Conservation (phyloP, 1,140 invertebrate species). For the Sarcophaga bullata region DNA sequence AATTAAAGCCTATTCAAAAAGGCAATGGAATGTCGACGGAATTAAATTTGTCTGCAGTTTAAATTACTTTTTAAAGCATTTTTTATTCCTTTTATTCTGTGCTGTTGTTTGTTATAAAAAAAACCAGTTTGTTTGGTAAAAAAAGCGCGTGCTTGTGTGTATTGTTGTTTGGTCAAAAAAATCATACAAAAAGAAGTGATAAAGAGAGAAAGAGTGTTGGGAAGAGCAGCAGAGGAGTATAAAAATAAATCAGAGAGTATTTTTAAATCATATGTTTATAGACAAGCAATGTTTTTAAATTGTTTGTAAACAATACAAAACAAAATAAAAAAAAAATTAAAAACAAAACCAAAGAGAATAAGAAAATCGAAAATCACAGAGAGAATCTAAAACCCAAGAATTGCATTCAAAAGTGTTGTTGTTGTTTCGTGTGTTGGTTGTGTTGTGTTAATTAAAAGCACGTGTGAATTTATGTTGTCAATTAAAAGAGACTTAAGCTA, state of each 20-base stretch:
- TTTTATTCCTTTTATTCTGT: background rate
- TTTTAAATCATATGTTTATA: no score
- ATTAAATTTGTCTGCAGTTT: background rate
- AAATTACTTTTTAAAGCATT: background rate
- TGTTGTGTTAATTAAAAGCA: background rate
- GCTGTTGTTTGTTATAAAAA: background rate
- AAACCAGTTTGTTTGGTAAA: constrained; percentile 37
- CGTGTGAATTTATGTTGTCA: background rate
- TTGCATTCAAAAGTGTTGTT: background rate
- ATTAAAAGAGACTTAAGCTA: constrained; percentile 31
- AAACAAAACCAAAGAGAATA: background rate
- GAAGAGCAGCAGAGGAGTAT: background rate
- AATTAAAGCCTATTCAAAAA: no score
- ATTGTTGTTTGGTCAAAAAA: constrained; percentile 26
- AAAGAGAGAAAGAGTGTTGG: background rate
- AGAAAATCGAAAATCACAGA: no score
- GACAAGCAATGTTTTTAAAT: background rate
- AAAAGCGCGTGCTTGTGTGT: constrained; percentile 37
- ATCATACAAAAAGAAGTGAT: background rate
- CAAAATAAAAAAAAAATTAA: background rate
- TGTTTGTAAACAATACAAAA: constrained; percentile 1
- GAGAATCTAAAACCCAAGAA: background rate
- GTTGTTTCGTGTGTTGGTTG: background rate
- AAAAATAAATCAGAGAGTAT: no score
- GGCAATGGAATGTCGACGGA: background rate